Percentiles rank a stretch among this genome's conserved stretches.
Evolutionary conservation across 2,113 vertebrate genomes (phyloP).

Genomic region (Polypterus senegalus): DNA sequence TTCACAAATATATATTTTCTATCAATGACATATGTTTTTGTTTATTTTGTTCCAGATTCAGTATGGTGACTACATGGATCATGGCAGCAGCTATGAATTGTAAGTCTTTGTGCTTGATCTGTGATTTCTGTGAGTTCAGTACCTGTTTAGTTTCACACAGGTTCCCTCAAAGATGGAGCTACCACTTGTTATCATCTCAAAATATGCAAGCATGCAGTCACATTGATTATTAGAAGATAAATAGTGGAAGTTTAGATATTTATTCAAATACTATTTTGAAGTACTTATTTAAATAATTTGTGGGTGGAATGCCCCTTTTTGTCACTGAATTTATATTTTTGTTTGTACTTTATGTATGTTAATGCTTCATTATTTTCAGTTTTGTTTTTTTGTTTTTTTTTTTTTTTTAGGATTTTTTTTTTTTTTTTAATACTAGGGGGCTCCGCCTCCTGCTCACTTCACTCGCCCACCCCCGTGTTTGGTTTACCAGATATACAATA

Average conservation of each 20-base stretch:
- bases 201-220: too few relatives aligned
- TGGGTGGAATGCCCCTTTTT: conserved; percentile 6
- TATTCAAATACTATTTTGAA: conserved; percentile 26
- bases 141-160: background rate
- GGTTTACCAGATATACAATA: too few relatives aligned
- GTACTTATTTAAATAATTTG: conserved; percentile 10
- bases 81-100: conserved; percentile 88
- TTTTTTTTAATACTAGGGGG: too few relatives aligned
- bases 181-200: too few relatives aligned
- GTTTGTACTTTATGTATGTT: conserved; percentile 23
- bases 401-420: background rate
- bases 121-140: background rate
- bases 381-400: conserved; percentile 11
- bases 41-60: conserved; percentile 54
- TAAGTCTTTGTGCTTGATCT: conserved; percentile 50
- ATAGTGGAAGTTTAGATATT: background rate
- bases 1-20: background rate
- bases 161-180: background rate
- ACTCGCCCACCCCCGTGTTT: too few relatives aligned
- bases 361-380: conserved; percentile 19
- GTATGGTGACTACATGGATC: conserved; percentile 88
- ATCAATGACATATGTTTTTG: background rate
- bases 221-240: too few relatives aligned
- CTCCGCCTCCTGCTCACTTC: too few relatives aligned
- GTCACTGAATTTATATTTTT: conserved; percentile 16